phyloP scores from a whole-genome alignment of 2,888 invertebrate genomes.

The Sarcophaga subvicina region DNA sequence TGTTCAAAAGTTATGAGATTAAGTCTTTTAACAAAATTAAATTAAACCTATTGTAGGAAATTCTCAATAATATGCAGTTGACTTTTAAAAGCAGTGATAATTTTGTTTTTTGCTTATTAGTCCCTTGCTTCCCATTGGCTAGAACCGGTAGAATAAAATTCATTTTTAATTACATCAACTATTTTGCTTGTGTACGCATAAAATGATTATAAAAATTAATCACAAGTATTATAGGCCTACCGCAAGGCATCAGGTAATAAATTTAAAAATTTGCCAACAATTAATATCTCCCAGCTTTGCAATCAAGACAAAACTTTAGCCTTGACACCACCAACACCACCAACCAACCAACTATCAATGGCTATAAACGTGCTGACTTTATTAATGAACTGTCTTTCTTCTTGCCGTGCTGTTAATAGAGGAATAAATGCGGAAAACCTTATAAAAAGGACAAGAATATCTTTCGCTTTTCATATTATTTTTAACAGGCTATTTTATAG shows the following conservation, averaged over 20 bases:
- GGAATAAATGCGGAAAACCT: not conserved
- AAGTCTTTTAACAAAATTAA: no score
- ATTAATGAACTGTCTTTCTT: not conserved
- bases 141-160: not conserved
- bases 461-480: not conserved
- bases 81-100: no score
- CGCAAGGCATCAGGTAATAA: not conserved
- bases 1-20: no score
- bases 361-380: not conserved
- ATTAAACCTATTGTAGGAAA: no score
- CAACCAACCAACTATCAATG: not conserved
- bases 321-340: not conserved
- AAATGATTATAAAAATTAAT: not conserved
- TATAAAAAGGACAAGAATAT: not conserved
- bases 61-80: no score
- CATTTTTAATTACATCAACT: not conserved
- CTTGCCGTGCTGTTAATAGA: not conserved
- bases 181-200: not conserved
- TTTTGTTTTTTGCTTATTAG: no score
- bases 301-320: not conserved
- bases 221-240: not conserved
- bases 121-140: not conserved
- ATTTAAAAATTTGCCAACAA: not conserved
- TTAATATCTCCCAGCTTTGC: not conserved
- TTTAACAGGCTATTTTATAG: not conserved